Percentiles rank a stretch among this genome's conserved stretches.
phyloP scores from a whole-genome alignment of 1,140 invertebrate genomes.

The Lordiphosa clarofinis region DNA sequence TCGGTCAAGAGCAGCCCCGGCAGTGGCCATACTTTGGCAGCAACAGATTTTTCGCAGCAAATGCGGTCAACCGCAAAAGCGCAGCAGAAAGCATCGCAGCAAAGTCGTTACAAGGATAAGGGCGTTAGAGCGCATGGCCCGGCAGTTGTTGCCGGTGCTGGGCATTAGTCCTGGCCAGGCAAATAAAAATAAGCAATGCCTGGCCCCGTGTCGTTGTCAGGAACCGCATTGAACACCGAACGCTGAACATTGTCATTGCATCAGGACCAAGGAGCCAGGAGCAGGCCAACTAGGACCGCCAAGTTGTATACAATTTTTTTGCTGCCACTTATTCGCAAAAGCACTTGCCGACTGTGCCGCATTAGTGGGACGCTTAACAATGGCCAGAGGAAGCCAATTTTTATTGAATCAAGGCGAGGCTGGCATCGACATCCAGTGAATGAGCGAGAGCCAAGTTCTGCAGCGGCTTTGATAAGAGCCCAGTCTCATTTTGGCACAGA shows the following conservation, averaged over 20 bases:
- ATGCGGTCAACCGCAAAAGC: slow-evolving; percentile 77
- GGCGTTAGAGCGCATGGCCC: slow-evolving; percentile 67
- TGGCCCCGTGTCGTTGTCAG: slow-evolving; percentile 48
- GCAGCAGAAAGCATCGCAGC: slow-evolving; percentile 40
- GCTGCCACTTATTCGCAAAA: slow-evolving; percentile 47
- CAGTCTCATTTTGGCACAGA: slow-evolving; percentile 16
- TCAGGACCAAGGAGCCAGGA: slow-evolving; percentile 10
- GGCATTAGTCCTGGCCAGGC: slow-evolving; percentile 66
- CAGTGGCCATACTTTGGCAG: slow-evolving; percentile 68
- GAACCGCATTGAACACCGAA: slow-evolving; percentile 62
- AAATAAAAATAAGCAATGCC: slow-evolving; percentile 74
- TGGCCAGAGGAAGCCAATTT: slow-evolving; percentile 57
- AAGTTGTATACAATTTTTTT: slow-evolving; percentile 37
- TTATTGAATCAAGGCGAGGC: slow-evolving; percentile 49
- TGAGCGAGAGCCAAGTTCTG: slow-evolving; percentile 8
- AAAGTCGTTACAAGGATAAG: slow-evolving; percentile 76
- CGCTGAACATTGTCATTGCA: slow-evolving; percentile 49
- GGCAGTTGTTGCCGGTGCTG: slow-evolving; percentile 21
- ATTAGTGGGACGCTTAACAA: slow-evolving; percentile 66
- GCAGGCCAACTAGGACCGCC: slow-evolving; percentile 1
- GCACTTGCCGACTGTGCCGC: slow-evolving; percentile 55
- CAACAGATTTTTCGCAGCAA: slow-evolving; percentile 73
- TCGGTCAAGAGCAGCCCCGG: slow-evolving; percentile 68
- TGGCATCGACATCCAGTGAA: slow-evolving; percentile 24
- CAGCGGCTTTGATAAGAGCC: slow-evolving; percentile 10